Base-by-base conservation (phyloP, 2,113 vertebrate species). In the Cyphomyrus discorhynchus region DNA sequence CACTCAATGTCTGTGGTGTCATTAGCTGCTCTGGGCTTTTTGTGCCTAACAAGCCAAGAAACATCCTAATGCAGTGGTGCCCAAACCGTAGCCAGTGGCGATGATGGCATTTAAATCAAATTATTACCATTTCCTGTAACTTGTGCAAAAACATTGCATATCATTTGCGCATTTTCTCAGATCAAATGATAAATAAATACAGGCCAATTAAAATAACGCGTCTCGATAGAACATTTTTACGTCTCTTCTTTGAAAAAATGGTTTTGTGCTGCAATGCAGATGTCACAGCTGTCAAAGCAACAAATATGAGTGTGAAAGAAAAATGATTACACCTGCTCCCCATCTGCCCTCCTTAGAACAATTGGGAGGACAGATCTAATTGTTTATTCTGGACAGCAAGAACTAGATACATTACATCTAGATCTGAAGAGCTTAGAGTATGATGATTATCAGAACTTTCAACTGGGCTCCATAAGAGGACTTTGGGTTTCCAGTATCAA, bases 401-500 rank as follows among this genome's bases (percentile, higher is more conserved):
- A 90, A 31, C 7, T 50, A 87, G 66, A 77, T 13, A 56, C 21
- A 47, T 87, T 53, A 56, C 50, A 88, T 62, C 39, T 15, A 62
- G 87, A 13, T 83, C 90, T 58, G 15, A 50, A 21, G 74, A 82
- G 86, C 13, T 58, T 56, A 35, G 77, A 90, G 21, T 56, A 80
- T 50, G 47, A 90, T 24, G 50, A 90, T 46, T 42, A 56, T 80
- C 84, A 80, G 66, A 90, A 39, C 35, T 86, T 45, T 62, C 86
- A 24, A 50, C 15, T 45, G 66, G n/a, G 52, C 50, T 80, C 19
- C 74, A 56, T 80, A 49, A 9, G 5, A 10, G 1, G 24, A 47
- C 31, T 53, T 21, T 11, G n/a, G 49, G 50, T 66, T 88, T 42
- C 53, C 50, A 27, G 39, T 5, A 88, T 83, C 39, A 62, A 66